Conservation (phyloP, 2,797 vertebrate genomes). For the Tapera naevia region DNA sequence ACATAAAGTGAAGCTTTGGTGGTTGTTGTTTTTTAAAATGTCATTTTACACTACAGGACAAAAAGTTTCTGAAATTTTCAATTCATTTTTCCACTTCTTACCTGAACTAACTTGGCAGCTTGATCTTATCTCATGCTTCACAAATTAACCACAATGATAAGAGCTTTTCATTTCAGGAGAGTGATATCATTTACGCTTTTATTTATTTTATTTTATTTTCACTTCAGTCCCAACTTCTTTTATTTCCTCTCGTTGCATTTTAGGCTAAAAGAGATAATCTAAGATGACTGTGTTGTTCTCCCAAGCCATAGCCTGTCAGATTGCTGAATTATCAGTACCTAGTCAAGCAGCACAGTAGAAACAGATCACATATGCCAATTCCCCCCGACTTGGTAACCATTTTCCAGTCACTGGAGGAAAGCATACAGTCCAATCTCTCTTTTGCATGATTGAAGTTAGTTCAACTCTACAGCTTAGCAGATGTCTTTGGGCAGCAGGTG, state of each 20-base stretch:
- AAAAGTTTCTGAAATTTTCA: constrained; percentile 23
- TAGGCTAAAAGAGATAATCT: constrained; percentile 49
- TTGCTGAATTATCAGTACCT: constrained; percentile 65
- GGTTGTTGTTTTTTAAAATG: not conserved
- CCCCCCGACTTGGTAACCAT: constrained; percentile 26
- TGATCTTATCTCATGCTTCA: constrained; percentile 32
- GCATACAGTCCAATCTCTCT: constrained; percentile 23
- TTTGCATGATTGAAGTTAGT: constrained; percentile 58
- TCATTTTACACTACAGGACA: not conserved
- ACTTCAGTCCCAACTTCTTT: not conserved
- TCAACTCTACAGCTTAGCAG: constrained; percentile 60
- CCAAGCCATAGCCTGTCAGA: constrained; percentile 61
- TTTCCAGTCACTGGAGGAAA: constrained; percentile 57
- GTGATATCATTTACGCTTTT: not conserved
- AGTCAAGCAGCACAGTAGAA: constrained; percentile 68
- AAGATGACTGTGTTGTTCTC: constrained; percentile 55
- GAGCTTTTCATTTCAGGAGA: constrained; percentile 8
- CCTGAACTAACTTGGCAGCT: constrained; percentile 19
- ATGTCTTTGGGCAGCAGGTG: constrained; percentile 58
- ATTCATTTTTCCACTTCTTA: constrained; percentile 30
- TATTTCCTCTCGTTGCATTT: constrained; percentile 32
- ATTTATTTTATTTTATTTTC: constrained; percentile 44
- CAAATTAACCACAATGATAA: constrained; percentile 47
- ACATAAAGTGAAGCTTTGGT: not conserved
- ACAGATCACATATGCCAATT: constrained; percentile 64